Percentiles rank a stretch among this genome's conserved stretches.
Evolutionary conservation across 2,888 invertebrate genomes (phyloP).

Genomic region (Apamea anceps): DNA sequence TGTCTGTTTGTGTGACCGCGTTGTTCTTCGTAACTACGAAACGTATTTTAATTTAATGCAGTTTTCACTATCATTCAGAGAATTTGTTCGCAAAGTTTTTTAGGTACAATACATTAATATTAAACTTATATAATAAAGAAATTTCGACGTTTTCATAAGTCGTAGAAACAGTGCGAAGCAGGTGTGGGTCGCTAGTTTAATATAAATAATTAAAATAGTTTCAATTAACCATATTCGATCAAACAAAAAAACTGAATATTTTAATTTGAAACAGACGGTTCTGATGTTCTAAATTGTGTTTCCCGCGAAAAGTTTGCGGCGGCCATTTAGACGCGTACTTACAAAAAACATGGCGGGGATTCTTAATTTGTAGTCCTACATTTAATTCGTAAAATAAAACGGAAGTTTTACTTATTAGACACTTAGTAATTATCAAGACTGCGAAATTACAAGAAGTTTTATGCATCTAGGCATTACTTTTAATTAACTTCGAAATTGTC

Average conservation of each 20-base stretch:
- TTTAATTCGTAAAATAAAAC: slow-evolving; percentile 58
- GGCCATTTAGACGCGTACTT: slow-evolving; percentile 71
- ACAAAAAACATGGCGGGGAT: slow-evolving; percentile 74
- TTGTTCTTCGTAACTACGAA: not conserved
- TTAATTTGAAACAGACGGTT: slow-evolving; percentile 43
- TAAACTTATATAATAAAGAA: not conserved
- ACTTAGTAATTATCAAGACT: slow-evolving; percentile 2
- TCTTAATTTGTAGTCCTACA: slow-evolving; percentile 67
- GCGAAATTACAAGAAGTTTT: not conserved
- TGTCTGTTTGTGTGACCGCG: too few species aligned
- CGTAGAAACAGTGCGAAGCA: not conserved
- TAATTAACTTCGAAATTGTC: not conserved
- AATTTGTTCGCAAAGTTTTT: not conserved
- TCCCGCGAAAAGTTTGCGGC: slow-evolving; percentile 68
- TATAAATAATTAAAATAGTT: not conserved
- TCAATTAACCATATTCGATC: slow-evolving; percentile 10
- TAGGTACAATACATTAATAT: not conserved
- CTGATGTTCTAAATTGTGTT: slow-evolving; percentile 46
- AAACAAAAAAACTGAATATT: slow-evolving; percentile 37
- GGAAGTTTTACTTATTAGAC: not conserved
- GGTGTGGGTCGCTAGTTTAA: not conserved
- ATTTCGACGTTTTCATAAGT: too few species aligned
- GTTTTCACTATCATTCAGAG: not conserved
- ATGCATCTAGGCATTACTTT: not conserved
- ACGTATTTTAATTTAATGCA: not conserved